phyloP scores from a whole-genome alignment of 2,888 invertebrate genomes.

The Hymenopus coronatus region DNA sequence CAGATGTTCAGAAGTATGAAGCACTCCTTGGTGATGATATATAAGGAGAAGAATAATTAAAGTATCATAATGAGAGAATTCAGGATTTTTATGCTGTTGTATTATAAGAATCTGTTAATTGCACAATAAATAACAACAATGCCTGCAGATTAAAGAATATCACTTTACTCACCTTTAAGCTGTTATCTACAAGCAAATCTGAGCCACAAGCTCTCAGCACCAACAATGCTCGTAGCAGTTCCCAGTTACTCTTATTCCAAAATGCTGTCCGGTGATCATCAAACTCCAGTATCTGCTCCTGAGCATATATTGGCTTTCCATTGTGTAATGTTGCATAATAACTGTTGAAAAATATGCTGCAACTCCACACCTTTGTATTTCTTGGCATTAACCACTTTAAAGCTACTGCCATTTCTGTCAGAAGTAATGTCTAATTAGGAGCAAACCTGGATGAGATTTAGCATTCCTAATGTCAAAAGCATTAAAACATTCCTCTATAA shows the following conservation, averaged over 20 bases:
- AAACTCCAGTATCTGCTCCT: slow-evolving; percentile 19
- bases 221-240: slow-evolving; percentile 46
- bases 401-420: background rate
- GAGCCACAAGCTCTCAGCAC: slow-evolving; percentile 49
- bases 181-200: slow-evolving; percentile 46
- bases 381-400: background rate
- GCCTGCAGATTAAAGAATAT: background rate
- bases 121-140: background rate
- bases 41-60: no score
- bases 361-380: background rate
- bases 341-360: background rate
- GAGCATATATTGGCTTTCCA: background rate
- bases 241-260: slow-evolving; percentile 41
- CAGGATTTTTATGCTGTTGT: no score
- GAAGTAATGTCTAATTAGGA: background rate
- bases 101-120: no score
- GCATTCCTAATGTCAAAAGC: background rate
- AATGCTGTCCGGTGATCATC: slow-evolving; percentile 32
- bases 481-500: background rate
- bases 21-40: no score
- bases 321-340: background rate
- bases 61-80: no score
- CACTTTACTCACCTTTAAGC: slow-evolving; percentile 42
- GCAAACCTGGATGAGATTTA: background rate
- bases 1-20: no score